These are phyloP conservation scores for Acanthosepion esculentum DNA, from an alignment of 2,888 invertebrate genomes.

Conservation along the genomic window DNA sequence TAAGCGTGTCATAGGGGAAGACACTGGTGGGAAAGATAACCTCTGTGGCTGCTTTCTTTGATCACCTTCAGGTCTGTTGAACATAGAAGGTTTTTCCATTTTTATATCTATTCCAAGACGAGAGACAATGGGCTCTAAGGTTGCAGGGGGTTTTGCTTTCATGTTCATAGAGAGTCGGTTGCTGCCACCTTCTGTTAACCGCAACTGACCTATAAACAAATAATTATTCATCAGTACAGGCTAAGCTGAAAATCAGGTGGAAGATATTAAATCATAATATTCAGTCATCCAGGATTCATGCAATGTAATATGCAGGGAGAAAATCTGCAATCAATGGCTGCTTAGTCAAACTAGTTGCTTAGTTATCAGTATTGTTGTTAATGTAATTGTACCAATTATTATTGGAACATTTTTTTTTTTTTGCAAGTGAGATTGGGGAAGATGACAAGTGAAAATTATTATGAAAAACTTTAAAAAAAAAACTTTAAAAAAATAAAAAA, in stretches of 20 bases:
- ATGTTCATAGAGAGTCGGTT: conserved; percentile 57
- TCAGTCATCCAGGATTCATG: conserved; percentile 45
- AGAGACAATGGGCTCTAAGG: conserved; percentile 66
- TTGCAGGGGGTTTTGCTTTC: conserved; percentile 54
- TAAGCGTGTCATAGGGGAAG: conserved; percentile 51
- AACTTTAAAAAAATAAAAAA: background rate
- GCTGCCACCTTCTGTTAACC: conserved; percentile 62
- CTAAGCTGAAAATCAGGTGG: conserved; percentile 46
- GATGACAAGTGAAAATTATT: background rate
- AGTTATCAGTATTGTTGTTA: background rate
- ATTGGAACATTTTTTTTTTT: background rate
- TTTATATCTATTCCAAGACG: conserved; percentile 71
- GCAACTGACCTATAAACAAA: conserved; percentile 63
- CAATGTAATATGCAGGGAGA: background rate
- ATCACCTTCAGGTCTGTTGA: conserved; percentile 60
- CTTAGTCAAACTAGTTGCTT: background rate
- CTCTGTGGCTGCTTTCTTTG: conserved; percentile 59
- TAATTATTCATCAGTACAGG: conserved; percentile 43
- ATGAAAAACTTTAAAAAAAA: background rate
- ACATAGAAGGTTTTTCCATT: conserved; percentile 68
- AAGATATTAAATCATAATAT: conserved; percentile 47
- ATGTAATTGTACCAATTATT: background rate
- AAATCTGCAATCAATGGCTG: background rate
- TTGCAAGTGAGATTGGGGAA: background rate
- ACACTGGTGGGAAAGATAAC: conserved; percentile 59